Conservation (phyloP, 2,797 vertebrate species). For the Gambelia wislizenii region DNA sequence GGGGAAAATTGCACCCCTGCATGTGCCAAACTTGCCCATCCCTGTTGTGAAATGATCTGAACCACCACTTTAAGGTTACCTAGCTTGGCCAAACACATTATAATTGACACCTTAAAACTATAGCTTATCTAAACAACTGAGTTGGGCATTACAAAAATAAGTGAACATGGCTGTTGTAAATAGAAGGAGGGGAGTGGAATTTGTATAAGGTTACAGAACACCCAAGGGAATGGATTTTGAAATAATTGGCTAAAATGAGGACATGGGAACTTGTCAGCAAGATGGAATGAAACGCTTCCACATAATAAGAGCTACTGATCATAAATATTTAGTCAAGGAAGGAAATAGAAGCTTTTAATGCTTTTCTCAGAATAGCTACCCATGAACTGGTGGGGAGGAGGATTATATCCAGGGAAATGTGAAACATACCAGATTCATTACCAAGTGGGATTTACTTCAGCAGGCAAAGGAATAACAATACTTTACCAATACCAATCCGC, state of each 20-base stretch:
- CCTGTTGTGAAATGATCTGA: not conserved
- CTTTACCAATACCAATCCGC: not conserved
- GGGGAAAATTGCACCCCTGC: too few species aligned
- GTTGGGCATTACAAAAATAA: rapidly evolving
- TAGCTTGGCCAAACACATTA: not conserved
- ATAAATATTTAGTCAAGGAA: not conserved
- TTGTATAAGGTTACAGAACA: not conserved
- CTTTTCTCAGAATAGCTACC: not conserved
- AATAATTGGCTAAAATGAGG: slow-evolving; percentile 11
- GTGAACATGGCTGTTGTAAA: rapidly evolving
- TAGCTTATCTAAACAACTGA: not conserved
- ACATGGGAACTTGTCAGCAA: not conserved
- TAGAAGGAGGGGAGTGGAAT: not conserved
- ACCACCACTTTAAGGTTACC: not conserved
- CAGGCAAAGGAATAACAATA: not conserved
- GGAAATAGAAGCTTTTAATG: not conserved
- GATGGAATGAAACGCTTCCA: not conserved
- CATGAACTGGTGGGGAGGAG: not conserved
- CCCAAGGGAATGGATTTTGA: not conserved
- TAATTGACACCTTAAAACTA: not conserved
- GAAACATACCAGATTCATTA: not conserved
- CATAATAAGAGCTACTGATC: rapidly evolving
- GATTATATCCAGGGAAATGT: not conserved
- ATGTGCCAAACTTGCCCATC: too few species aligned
- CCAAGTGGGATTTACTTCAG: not conserved